A percentile compares a stretch with the other conserved stretches of the same genome.
Evolutionary conservation across 2,113 vertebrate species (phyloP).

Genomic region (Myiozetetes cayanensis): DNA sequence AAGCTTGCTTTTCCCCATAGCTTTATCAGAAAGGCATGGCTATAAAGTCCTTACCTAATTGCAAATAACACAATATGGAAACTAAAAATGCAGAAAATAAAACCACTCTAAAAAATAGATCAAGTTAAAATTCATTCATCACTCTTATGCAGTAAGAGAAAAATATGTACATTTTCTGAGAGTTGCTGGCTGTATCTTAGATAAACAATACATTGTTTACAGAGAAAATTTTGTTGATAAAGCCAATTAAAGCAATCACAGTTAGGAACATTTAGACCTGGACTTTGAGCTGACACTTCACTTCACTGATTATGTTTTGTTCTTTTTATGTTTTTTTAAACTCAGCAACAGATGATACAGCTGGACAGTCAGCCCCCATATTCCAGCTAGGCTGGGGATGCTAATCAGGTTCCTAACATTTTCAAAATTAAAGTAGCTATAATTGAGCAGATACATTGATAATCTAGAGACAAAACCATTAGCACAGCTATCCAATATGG

Average conservation of each 20-base stretch:
- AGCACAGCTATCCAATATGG: neutral
- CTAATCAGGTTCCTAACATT: constrained; percentile 8
- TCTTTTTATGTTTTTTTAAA: constrained; percentile 27
- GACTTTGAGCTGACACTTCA: neutral
- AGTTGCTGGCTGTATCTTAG: neutral
- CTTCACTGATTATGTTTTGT: neutral
- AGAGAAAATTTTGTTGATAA: neutral
- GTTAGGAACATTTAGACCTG: neutral
- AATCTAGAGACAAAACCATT: constrained; percentile 35
- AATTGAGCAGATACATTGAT: constrained; percentile 1
- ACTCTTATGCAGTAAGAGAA: neutral
- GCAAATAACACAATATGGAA: neutral
- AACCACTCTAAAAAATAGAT: neutral
- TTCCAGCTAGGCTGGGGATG: neutral
- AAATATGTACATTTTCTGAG: neutral
- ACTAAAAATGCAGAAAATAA: neutral
- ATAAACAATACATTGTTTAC: neutral
- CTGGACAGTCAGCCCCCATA: neutral
- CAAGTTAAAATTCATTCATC: neutral
- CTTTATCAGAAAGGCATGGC: neutral
- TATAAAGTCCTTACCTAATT: neutral
- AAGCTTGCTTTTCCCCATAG: neutral
- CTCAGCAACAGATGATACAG: neutral
- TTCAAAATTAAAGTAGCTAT: neutral
- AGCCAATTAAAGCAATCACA: neutral